phyloP scores from a whole-genome alignment of 2,113 vertebrate species.

The Todiramphus chloris region DNA sequence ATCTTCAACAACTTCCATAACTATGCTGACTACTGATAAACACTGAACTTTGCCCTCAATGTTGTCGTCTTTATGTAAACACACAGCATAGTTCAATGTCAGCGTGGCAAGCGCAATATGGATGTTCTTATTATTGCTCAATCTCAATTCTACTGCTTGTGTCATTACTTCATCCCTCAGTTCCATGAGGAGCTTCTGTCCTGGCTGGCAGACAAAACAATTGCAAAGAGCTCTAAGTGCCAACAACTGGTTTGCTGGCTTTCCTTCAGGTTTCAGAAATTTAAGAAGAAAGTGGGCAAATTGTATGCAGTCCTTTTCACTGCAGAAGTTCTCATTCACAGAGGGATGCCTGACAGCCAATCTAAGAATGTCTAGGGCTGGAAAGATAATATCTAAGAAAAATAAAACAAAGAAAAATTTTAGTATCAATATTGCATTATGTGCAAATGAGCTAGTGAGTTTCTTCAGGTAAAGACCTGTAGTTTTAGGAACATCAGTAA shows the following conservation, averaged over 20 bases:
- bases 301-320: conserved; percentile 84
- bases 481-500: background rate
- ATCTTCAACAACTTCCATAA: conserved; percentile 94
- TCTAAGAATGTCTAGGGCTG: conserved; percentile 93
- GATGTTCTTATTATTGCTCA: conserved; percentile 91
- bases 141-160: conserved; percentile 86
- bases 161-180: conserved; percentile 89
- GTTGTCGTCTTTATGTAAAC: conserved; percentile 85
- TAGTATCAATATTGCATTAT: background rate
- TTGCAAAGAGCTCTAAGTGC: conserved; percentile 94
- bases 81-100: conserved; percentile 91
- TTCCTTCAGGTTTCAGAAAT: conserved; percentile 87
- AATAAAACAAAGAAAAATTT: conserved; percentile 33
- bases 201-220: conserved; percentile 86
- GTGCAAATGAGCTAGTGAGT: background rate
- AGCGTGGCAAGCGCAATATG: conserved; percentile 94
- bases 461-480: background rate
- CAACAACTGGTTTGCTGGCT: conserved; percentile 94
- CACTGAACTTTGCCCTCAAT: conserved; percentile 97
- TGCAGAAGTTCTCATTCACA: conserved; percentile 92
- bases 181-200: conserved; percentile 87
- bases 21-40: conserved; percentile 90
- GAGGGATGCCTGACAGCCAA: conserved; percentile 90
- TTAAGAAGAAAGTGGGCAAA: conserved; percentile 89
- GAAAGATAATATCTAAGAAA: conserved; percentile 92